These are phyloP conservation scores for Ophiothrix spiculata DNA, from an alignment of 35 echinoderm and acorn worm genomes.

Conservation along the genomic window DNA sequence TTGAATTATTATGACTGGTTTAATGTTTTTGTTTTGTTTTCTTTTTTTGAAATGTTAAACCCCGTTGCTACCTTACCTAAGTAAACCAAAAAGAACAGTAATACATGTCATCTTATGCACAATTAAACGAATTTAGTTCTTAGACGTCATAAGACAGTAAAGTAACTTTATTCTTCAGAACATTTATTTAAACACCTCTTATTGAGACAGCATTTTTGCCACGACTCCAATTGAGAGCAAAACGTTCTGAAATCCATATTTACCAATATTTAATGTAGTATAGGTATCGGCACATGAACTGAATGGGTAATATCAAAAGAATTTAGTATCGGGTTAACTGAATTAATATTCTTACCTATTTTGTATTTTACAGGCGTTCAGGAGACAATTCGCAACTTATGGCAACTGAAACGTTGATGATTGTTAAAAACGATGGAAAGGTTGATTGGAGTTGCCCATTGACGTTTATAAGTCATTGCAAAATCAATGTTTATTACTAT, in stretches of 20 bases:
- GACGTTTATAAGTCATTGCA: slow-evolving; percentile 78
- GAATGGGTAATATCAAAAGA: not conserved
- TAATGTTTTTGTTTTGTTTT: too few species aligned
- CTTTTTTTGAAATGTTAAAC: too few species aligned
- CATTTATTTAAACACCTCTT: not conserved
- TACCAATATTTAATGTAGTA: not conserved
- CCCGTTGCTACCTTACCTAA: too few species aligned
- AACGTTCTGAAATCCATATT: not conserved
- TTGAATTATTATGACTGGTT: too few species aligned
- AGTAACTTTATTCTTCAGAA: too few species aligned
- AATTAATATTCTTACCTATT: not conserved
- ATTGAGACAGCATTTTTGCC: not conserved
- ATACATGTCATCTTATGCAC: too few species aligned
- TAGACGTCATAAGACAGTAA: too few species aligned
- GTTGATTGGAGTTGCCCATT: slow-evolving; percentile 96
- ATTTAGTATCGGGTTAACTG: not conserved
- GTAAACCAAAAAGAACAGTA: too few species aligned
- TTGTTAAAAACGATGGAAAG: slow-evolving; percentile 43
- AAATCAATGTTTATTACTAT: slow-evolving; percentile 78
- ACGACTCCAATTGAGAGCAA: not conserved
- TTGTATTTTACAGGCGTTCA: slow-evolving; percentile 22
- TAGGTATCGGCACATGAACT: not conserved
- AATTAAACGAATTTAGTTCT: too few species aligned
- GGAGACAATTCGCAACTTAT: slow-evolving; percentile 77
- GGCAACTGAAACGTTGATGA: slow-evolving; percentile 73